A percentile compares a stretch with the other conserved stretches of the same genome.
Evolutionary conservation across 1,140 invertebrate genomes (phyloP).

Genomic region (Leptinotarsa texana): DNA sequence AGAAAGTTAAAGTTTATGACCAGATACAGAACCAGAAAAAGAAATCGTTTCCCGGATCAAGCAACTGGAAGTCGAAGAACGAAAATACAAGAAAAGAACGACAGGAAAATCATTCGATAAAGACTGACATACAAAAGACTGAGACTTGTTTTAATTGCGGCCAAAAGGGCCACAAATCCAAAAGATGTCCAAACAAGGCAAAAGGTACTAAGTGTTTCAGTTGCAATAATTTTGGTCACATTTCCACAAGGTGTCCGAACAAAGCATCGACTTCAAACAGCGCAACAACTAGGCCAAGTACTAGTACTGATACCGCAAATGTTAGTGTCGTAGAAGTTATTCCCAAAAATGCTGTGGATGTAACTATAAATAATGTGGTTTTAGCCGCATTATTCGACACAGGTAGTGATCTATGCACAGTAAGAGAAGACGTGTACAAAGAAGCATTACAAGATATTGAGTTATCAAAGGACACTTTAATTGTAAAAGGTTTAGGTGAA

Average conservation of each 20-base stretch:
- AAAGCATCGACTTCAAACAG: not conserved
- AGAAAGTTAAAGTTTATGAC: conserved; percentile 31
- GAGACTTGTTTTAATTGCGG: conserved; percentile 31
- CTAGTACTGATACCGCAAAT: not conserved
- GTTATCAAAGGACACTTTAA: not conserved
- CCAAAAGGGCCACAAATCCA: conserved; percentile 20
- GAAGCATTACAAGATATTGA: conserved; percentile 18
- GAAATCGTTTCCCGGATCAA: not conserved
- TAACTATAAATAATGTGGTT: conserved; percentile 10
- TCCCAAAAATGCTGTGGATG: conserved; percentile 1
- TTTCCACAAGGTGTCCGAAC: conserved; percentile 6
- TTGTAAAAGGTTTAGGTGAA: conserved; percentile 22
- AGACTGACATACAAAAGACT: not conserved
- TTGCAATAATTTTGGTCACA: conserved; percentile 26
- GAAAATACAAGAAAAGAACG: not conserved
- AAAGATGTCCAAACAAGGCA: conserved; percentile 11
- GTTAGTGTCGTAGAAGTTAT: not conserved
- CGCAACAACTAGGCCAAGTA: not conserved
- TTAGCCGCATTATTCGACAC: conserved; percentile 20
- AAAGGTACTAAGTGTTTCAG: conserved; percentile 30
- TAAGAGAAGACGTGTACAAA: conserved; percentile 20
- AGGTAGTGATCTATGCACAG: conserved; percentile 25
- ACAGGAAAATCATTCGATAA: not conserved
- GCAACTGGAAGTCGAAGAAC: not conserved
- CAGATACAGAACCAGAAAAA: not conserved